Percentiles rank a stretch among this genome's conserved stretches.
phyloP scores from a whole-genome alignment of 2,797 vertebrate genomes.

The Catostomus latipinnis region DNA sequence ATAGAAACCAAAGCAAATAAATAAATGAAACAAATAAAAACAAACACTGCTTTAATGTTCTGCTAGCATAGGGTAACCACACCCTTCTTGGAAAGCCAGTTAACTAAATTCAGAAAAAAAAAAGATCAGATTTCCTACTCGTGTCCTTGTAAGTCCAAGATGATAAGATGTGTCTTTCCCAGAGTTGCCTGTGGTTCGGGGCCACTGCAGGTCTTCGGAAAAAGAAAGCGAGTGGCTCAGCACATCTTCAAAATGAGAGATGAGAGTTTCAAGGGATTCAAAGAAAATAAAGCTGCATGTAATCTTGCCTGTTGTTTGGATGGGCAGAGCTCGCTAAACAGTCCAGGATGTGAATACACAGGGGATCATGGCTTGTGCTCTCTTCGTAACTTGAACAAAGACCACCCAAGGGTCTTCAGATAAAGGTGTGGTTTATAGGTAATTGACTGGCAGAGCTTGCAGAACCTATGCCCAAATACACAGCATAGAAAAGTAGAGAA shows the following conservation, averaged over 20 bases:
- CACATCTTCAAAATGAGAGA: slow-evolving; percentile 38
- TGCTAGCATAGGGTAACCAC: not conserved
- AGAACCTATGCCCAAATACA: slow-evolving; percentile 14
- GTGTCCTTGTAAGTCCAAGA: slow-evolving; percentile 28
- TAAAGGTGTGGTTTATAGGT: slow-evolving; percentile 48
- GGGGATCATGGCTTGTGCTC: slow-evolving; percentile 40
- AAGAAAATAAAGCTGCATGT: slow-evolving; percentile 58
- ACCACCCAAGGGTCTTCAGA: slow-evolving; percentile 54
- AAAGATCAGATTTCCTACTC: slow-evolving; percentile 6
- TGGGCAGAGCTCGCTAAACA: slow-evolving; percentile 58
- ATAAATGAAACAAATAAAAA: slow-evolving; percentile 8
- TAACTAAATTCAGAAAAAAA: slow-evolving; percentile 6
- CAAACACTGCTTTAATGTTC: slow-evolving; percentile 11
- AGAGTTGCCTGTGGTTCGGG: slow-evolving; percentile 43
- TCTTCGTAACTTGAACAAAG: slow-evolving; percentile 49
- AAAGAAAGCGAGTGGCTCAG: slow-evolving; percentile 22
- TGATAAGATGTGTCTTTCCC: slow-evolving; percentile 45
- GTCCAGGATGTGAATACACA: slow-evolving; percentile 53
- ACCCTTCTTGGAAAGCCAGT: slow-evolving; percentile 18
- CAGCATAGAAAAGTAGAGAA: not conserved
- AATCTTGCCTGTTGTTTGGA: slow-evolving; percentile 57
- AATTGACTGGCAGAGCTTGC: slow-evolving; percentile 27
- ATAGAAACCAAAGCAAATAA: not conserved
- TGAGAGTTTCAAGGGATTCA: slow-evolving; percentile 43
- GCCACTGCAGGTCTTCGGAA: slow-evolving; percentile 35